Base-by-base conservation (phyloP, 2,888 invertebrate species). In the Heliconius ethilla region DNA sequence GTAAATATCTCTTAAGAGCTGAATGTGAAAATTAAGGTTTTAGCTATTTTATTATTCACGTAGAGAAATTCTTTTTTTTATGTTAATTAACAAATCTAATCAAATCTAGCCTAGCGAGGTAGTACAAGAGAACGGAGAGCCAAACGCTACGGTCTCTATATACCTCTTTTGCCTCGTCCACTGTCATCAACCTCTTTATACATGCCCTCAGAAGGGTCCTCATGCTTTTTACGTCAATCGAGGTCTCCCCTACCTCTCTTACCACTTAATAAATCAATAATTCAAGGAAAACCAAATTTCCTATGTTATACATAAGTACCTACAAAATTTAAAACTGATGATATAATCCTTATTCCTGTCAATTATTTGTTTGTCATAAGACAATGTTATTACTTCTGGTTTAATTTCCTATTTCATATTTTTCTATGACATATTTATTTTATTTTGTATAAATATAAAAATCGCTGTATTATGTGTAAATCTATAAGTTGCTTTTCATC, bases 1-100 rank as follows among this genome's bases (percentile, higher is more conserved):
- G 33, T 27, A 40, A 25, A 74, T 74, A 27, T 74, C 69, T 40
- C 69, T 25, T 69, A 40, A 69, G 69, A 69, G 25, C 13, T 69
- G 40, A 40, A 25, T 40, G 7, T 18, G 37, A 10, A 11, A 13
- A n/a, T 59, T 7, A 11, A n/a, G n/a, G 59, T 59, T 59, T n/a
- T 59, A 11, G 6, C 1, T 25, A 3, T 62, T 62, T 63, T 15
- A 13, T 27, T 27, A 25, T n/a, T 10, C 10, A 15, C 63, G 27
- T 63, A 13, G 63, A 63, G 15, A 25, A 15, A 13, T 4, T 63
- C 11, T 63, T 7, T 27, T 15, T 27, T 62, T 3, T 62, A 22
- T 22, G n/a, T 22, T 55, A 22, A 59, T 40, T 40, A 40, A 11
- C 2, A 40, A 11, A 40, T 11, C 40, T 40, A 40, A 40, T 40